phyloP scores from a whole-genome alignment of 2,113 vertebrate genomes.

The Anolis sagrei region DNA sequence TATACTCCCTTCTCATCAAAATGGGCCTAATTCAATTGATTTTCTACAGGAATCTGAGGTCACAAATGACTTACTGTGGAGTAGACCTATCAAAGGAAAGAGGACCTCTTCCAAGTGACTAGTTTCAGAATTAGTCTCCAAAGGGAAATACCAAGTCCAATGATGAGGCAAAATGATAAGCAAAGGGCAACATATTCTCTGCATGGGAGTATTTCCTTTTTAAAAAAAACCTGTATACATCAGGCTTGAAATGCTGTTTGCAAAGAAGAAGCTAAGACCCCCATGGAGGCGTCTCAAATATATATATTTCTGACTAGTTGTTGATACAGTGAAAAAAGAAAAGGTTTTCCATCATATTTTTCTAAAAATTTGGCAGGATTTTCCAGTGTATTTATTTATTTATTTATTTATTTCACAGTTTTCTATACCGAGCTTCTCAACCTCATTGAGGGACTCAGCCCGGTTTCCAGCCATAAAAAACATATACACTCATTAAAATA shows the following conservation, averaged over 20 bases:
- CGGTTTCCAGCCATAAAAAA: too few species aligned
- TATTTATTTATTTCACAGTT: too few species aligned
- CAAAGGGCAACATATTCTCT: conserved; percentile 12
- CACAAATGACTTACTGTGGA: neutral
- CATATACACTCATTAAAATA: too few species aligned
- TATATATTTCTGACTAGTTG: neutral
- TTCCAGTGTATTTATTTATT: neutral
- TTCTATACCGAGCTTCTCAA: too few species aligned
- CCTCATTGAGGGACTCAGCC: too few species aligned
- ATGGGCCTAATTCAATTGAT: conserved; percentile 50
- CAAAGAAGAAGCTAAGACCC: neutral
- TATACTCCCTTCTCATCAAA: conserved; percentile 58
- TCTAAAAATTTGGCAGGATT: neutral
- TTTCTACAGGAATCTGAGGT: neutral
- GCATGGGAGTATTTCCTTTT: neutral
- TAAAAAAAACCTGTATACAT: neutral
- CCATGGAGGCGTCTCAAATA: conserved; percentile 1
- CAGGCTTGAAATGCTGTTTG: conserved; percentile 32
- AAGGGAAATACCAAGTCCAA: conserved; percentile 47
- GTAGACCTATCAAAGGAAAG: neutral
- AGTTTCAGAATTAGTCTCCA: neutral
- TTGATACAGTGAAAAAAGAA: neutral
- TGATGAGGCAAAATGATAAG: conserved; percentile 26
- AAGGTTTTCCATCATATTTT: neutral
- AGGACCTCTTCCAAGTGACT: neutral